Evolutionary conservation across 2,888 invertebrate genomes (phyloP).

Genomic region (Teleiodes luculella): DNA sequence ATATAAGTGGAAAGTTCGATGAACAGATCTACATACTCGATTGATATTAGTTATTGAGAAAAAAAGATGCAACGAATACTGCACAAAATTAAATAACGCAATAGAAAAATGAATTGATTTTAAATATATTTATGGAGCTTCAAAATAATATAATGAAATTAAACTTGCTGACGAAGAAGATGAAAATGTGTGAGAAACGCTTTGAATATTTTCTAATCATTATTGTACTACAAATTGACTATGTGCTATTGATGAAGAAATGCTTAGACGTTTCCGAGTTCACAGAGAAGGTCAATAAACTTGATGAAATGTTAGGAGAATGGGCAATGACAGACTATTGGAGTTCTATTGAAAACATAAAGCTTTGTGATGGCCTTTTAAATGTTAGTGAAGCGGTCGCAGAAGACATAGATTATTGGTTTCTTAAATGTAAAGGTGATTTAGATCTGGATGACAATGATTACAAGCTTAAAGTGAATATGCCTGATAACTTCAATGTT

Average conservation of each 20-base stretch:
- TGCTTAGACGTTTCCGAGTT: not conserved
- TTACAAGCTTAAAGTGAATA: not conserved
- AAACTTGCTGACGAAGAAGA: too few relatives aligned
- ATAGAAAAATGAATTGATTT: too few relatives aligned
- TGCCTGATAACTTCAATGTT: not conserved
- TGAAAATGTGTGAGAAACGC: not conserved
- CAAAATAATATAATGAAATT: too few relatives aligned
- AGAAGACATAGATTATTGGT: not conserved
- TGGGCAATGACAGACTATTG: conserved; percentile 22
- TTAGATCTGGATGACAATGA: not conserved
- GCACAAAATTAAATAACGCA: too few relatives aligned
- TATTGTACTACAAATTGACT: not conserved
- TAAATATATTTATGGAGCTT: too few relatives aligned
- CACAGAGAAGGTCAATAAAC: conserved; percentile 24
- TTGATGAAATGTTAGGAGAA: conserved; percentile 27
- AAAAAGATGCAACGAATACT: too few relatives aligned
- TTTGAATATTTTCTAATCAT: not conserved
- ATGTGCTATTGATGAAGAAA: not conserved
- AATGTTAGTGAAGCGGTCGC: not conserved
- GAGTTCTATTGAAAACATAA: not conserved
- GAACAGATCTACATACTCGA: too few relatives aligned
- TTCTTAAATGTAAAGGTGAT: not conserved
- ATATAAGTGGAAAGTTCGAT: too few relatives aligned
- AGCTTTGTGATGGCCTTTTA: not conserved
- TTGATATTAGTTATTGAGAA: too few relatives aligned